These are phyloP conservation scores for Scaptomyza graminum DNA, from an alignment of 1,140 invertebrate genomes.

Conservation along the genomic window DNA sequence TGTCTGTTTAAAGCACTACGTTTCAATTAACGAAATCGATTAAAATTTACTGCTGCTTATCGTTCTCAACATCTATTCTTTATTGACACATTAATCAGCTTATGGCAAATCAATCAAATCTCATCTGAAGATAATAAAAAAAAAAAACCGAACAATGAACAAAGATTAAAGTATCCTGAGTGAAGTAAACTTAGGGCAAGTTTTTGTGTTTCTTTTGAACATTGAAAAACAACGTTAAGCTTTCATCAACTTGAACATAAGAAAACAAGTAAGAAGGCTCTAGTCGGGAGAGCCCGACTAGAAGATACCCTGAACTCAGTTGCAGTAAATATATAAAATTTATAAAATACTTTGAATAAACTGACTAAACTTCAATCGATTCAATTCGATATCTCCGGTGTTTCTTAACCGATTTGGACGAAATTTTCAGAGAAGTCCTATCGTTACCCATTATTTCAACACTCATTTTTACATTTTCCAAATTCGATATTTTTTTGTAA, in stretches of 20 bases:
- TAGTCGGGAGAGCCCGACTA: too few species aligned
- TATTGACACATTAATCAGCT: constrained; percentile 60
- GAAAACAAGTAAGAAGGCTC: too few species aligned
- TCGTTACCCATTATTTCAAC: too few species aligned
- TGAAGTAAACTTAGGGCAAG: constrained; percentile 16
- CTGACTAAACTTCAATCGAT: too few species aligned
- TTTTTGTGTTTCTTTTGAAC: neutral
- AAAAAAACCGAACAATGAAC: neutral
- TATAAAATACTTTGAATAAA: too few species aligned
- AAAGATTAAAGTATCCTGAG: constrained; percentile 11
- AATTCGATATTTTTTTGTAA: too few species aligned
- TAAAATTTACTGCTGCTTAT: constrained; percentile 49
- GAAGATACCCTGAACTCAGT: too few species aligned
- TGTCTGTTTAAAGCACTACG: constrained; percentile 27
- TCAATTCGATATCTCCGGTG: too few species aligned
- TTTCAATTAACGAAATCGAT: constrained; percentile 19
- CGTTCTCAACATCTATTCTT: constrained; percentile 25
- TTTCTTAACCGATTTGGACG: too few species aligned
- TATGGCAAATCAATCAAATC: constrained; percentile 59
- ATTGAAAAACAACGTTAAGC: constrained; percentile 15
- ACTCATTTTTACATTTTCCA: too few species aligned
- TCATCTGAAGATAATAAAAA: constrained; percentile 3
- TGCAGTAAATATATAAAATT: too few species aligned
- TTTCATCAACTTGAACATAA: constrained; percentile 10
- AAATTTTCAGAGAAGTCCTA: too few species aligned